Evolutionary conservation across 2,113 vertebrate species (phyloP).

Genomic region (Lonchura striata): DNA sequence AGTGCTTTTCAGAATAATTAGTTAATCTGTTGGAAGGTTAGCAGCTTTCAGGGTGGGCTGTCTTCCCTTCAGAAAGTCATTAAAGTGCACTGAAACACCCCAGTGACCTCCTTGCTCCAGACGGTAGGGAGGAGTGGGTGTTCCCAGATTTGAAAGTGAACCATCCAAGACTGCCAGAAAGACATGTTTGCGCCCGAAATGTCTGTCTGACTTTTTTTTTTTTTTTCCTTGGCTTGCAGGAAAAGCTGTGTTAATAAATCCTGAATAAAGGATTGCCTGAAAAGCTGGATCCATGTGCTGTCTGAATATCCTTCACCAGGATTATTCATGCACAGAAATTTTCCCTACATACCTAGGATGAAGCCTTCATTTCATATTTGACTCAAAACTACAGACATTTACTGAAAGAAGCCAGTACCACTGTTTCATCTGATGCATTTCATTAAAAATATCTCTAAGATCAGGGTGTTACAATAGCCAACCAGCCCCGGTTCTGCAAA

Average conservation of each 20-base stretch:
- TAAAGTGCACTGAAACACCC: background rate
- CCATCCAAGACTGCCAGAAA: background rate
- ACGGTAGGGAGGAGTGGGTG: slow-evolving; percentile 18
- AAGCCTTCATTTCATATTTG: background rate
- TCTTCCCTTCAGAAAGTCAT: background rate
- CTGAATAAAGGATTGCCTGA: background rate
- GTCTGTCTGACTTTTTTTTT: background rate
- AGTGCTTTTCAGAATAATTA: background rate
- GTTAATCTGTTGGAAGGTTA: background rate
- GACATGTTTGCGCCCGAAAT: background rate
- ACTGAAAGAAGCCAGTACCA: background rate
- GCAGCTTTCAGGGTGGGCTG: background rate
- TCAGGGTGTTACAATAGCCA: background rate
- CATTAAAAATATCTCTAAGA: background rate
- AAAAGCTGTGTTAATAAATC: slow-evolving; percentile 41
- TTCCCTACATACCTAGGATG: background rate
- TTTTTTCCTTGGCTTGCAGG: background rate
- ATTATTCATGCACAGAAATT: background rate
- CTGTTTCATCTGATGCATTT: background rate
- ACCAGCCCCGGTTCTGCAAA: background rate
- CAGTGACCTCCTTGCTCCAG: slow-evolving; percentile 31
- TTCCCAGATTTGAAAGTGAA: slow-evolving; percentile 7
- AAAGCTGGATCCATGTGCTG: background rate
- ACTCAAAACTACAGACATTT: background rate
- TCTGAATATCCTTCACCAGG: background rate